Evolutionary conservation across 2,888 invertebrate species (phyloP), one percentile per base, ranked within the genome.

Genomic region (Isotomurus palustris): DNA sequence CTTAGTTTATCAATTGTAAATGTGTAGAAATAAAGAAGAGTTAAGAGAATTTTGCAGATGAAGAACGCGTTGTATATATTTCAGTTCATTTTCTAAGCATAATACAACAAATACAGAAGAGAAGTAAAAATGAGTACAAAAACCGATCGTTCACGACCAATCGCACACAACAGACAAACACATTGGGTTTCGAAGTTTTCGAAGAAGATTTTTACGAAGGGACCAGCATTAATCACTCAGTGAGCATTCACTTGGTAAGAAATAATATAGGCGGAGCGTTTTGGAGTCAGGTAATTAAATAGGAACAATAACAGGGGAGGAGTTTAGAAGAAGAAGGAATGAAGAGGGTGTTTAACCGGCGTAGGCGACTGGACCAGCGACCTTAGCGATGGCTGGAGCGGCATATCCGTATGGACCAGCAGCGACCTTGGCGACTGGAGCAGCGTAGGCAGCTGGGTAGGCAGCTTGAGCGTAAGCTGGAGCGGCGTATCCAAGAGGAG

Each of bases 341-440:
- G 14, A 17, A 28, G 29, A 27, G 17, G 36, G 17, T 10, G 6
- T 12, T 21, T 38, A 41, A 28, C 25, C 40, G 29, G 27, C 27
- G 21, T 27, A 27, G 40, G 55, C 55, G 24, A 35, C 50, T 22
- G 44, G 32, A 8, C 40, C 40, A 27, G n/a, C 45, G 27, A 45
- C 24, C 27, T 53, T 53, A 27, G 36, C 35, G 10, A 45, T 17
- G 6, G 53, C 45, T n/a, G 43, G 19, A 32, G 53, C 53, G 21
- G 43, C n/a, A n/a, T n/a, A n/a, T n/a, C n/a, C 43, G 21, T 43
- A 43, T 24, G 44, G 27, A 14, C 25, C 41, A 25, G n/a, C n/a
- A n/a, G 54, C 35, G 21, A 47, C 45, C 32, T 53, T 41, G 29
- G 55, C 55, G 6, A 55, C 17, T 14, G 48, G 48, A 17, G 47